Percentiles rank a stretch among this genome's conserved stretches.
phyloP scores from a whole-genome alignment of 2,888 invertebrate species.

The Drosophila subsilvestris region DNA sequence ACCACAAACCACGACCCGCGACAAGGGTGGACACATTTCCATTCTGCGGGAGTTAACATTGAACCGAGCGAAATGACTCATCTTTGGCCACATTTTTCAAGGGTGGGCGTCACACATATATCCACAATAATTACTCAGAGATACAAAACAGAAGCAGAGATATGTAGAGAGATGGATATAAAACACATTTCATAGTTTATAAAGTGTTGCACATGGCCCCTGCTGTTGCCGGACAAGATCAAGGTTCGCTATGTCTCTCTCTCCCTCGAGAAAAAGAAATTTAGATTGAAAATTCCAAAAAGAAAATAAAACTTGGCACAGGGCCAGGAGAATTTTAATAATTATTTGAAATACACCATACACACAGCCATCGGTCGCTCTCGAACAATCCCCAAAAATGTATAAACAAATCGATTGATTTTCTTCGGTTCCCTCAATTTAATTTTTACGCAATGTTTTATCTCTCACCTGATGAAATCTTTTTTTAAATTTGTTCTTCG shows the following conservation, averaged over 20 bases:
- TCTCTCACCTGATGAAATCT: constrained; percentile 22
- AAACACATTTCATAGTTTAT: constrained; percentile 23
- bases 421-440: constrained; percentile 5
- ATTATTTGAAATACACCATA: constrained; percentile 41
- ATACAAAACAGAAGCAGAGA: constrained; percentile 6
- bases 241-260: constrained; percentile 62
- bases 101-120: constrained; percentile 29
- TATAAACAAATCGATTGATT: constrained; percentile 40
- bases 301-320: constrained; percentile 52
- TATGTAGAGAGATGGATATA: constrained; percentile 3
- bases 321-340: constrained; percentile 58
- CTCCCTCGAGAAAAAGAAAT: constrained; percentile 15
- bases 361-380: not conserved
- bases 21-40: constrained; percentile 18
- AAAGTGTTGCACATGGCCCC: constrained; percentile 64
- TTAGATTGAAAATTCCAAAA: constrained; percentile 25
- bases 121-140: constrained; percentile 27
- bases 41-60: not conserved
- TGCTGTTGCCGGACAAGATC: constrained; percentile 63
- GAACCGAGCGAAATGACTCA: constrained; percentile 29
- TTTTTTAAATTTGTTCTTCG: not conserved
- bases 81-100: constrained; percentile 9
- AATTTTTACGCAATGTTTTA: not conserved
- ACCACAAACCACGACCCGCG: constrained; percentile 9
- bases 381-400: not conserved